These are phyloP conservation scores for Drosophila oshimai DNA, from an alignment of 1,140 invertebrate species.

Conservation along the genomic window DNA sequence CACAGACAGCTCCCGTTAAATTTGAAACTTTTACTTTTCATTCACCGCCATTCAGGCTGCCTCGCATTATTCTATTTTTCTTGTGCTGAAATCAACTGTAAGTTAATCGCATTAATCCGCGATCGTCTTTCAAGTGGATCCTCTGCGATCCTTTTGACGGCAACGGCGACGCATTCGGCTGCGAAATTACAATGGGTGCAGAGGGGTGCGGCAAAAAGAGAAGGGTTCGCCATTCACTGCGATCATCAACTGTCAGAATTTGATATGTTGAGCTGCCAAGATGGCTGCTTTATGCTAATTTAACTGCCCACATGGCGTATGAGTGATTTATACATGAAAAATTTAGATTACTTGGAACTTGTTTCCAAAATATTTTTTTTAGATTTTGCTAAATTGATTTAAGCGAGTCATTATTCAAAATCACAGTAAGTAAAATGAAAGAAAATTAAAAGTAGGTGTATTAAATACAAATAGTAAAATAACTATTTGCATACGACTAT, in stretches of 20 bases:
- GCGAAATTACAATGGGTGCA: conserved; percentile 40
- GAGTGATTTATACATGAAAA: too few species aligned
- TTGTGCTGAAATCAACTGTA: conserved; percentile 74
- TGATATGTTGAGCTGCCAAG: background rate
- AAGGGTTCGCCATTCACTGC: conserved; percentile 10
- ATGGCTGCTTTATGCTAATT: conserved; percentile 14
- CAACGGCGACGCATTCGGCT: conserved; percentile 43
- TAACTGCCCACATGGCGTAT: conserved; percentile 9
- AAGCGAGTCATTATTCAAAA: too few species aligned
- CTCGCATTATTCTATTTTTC: conserved; percentile 11
- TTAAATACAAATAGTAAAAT: too few species aligned
- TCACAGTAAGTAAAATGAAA: too few species aligned
- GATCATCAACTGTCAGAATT: background rate
- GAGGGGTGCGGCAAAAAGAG: background rate
- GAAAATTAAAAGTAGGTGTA: too few species aligned
- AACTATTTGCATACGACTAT: too few species aligned
- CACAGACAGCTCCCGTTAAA: conserved; percentile 44
- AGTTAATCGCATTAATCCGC: conserved; percentile 77
- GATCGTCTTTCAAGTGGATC: conserved; percentile 73
- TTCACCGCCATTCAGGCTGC: background rate
- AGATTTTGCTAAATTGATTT: too few species aligned
- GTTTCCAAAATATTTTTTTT: too few species aligned
- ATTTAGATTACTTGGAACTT: too few species aligned
- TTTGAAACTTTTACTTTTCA: conserved; percentile 62
- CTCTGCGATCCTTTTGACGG: conserved; percentile 50